Evolutionary conservation across 1,140 invertebrate species (phyloP).

Genomic region (Medauroidea extradentata): DNA sequence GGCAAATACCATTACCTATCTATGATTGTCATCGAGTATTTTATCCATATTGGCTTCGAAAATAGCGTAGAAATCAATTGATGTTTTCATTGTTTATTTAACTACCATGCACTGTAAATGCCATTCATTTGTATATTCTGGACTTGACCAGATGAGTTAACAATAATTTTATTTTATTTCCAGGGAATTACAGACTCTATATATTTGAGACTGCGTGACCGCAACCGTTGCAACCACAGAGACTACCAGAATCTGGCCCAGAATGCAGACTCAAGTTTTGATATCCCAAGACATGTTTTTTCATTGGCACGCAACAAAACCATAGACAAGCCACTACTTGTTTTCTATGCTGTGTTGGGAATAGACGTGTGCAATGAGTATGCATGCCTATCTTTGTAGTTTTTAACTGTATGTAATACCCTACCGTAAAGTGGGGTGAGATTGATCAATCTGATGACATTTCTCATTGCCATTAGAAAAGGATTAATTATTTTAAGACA

Average conservation of each 20-base stretch:
- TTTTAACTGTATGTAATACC: background rate
- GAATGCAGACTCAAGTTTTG: constrained; percentile 42
- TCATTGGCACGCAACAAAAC: constrained; percentile 38
- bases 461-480: too few species aligned
- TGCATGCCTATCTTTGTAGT: too few species aligned
- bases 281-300: constrained; percentile 24
- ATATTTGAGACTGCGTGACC: constrained; percentile 25
- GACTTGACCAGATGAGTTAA: background rate
- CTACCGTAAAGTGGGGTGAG: too few species aligned
- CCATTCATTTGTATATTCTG: background rate
- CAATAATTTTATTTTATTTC: background rate
- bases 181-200: constrained; percentile 31
- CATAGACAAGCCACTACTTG: constrained; percentile 44
- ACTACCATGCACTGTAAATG: too few species aligned
- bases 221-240: constrained; percentile 49
- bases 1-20: too few species aligned
- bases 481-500: too few species aligned
- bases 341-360: constrained; percentile 47
- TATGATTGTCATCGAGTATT: too few species aligned
- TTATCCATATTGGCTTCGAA: too few species aligned
- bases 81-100: too few species aligned
- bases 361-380: constrained; percentile 53
- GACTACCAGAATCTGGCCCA: constrained; percentile 51
- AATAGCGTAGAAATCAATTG: too few species aligned
- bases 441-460: too few species aligned